These are phyloP conservation scores for Acronicta leporina DNA, from an alignment of 2,888 invertebrate species.

Conservation along the genomic window DNA sequence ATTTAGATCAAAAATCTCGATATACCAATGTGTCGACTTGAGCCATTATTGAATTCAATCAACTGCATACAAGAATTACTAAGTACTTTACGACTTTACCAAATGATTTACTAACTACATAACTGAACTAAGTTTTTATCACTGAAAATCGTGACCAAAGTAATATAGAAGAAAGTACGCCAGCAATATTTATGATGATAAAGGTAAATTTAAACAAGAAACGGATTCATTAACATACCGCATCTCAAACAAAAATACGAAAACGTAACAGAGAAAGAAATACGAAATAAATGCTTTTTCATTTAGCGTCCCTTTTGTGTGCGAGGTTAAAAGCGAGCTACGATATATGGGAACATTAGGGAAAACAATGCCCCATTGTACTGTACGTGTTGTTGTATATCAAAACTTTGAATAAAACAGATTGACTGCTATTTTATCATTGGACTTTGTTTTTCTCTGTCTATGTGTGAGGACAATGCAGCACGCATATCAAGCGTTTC, in stretches of 20 bases:
- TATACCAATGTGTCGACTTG: no score
- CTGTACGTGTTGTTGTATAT: slow-evolving; percentile 62
- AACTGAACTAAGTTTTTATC: background rate
- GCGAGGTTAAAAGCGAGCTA: slow-evolving; percentile 71
- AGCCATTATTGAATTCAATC: no score
- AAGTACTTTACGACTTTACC: no score
- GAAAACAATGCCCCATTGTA: slow-evolving; percentile 77
- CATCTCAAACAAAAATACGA: slow-evolving; percentile 63
- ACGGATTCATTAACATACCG: slow-evolving; percentile 50
- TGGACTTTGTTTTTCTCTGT: slow-evolving; percentile 47
- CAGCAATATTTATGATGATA: slow-evolving; percentile 30
- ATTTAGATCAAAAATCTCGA: no score
- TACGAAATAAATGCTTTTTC: slow-evolving; percentile 78
- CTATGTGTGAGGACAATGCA: slow-evolving; percentile 38
- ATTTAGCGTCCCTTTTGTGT: slow-evolving; percentile 77
- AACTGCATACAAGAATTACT: background rate
- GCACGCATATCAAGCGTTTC: slow-evolving; percentile 12
- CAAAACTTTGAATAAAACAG: slow-evolving; percentile 69
- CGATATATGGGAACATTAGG: slow-evolving; percentile 80
- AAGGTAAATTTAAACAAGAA: slow-evolving; percentile 39
- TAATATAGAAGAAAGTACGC: slow-evolving; percentile 7
- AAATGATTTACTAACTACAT: background rate
- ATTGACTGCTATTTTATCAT: slow-evolving; percentile 64
- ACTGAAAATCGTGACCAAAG: background rate
- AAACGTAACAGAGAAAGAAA: slow-evolving; percentile 69